Percentiles rank a stretch among this genome's conserved stretches.
Evolutionary conservation across 2,888 invertebrate species (phyloP).

Genomic region (Andrena haemorrhoa): DNA sequence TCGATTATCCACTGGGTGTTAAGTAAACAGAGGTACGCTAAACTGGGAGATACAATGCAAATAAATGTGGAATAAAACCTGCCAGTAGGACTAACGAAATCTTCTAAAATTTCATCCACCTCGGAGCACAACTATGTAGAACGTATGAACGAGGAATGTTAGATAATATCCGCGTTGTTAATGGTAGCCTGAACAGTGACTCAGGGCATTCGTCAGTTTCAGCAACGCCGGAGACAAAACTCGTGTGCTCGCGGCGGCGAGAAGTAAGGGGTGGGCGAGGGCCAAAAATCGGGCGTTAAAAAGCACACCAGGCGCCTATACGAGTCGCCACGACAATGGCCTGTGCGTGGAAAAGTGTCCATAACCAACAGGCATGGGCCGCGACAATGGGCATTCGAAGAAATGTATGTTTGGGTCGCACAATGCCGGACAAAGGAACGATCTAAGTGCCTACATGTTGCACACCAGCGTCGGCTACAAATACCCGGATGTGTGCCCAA

Average conservation of each 20-base stretch:
- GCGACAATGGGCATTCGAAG: constrained; percentile 74
- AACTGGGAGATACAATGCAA: too few species aligned
- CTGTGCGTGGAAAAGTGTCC: constrained; percentile 68
- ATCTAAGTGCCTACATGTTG: constrained; percentile 78
- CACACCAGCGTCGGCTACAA: constrained; percentile 69
- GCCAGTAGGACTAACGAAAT: too few species aligned
- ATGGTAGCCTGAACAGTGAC: constrained; percentile 41
- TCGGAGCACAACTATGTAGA: background rate
- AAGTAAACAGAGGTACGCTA: too few species aligned
- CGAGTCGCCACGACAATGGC: constrained; percentile 47
- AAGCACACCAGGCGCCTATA: constrained; percentile 64
- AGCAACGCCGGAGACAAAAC: constrained; percentile 54
- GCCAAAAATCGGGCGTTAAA: constrained; percentile 68
- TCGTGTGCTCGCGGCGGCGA: background rate
- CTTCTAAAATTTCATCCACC: too few species aligned
- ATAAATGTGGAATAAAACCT: too few species aligned
- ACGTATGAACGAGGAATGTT: background rate
- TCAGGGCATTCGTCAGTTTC: constrained; percentile 37
- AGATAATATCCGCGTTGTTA: background rate
- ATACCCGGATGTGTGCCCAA: constrained; percentile 77
- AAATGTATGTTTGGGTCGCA: constrained; percentile 73
- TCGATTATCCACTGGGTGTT: background rate
- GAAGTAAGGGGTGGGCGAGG: constrained; percentile 25
- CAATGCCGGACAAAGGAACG: constrained; percentile 74
- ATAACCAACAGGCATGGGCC: constrained; percentile 60